Conservation (phyloP, 1,140 invertebrate species). For the Helicoverpa armigera region DNA sequence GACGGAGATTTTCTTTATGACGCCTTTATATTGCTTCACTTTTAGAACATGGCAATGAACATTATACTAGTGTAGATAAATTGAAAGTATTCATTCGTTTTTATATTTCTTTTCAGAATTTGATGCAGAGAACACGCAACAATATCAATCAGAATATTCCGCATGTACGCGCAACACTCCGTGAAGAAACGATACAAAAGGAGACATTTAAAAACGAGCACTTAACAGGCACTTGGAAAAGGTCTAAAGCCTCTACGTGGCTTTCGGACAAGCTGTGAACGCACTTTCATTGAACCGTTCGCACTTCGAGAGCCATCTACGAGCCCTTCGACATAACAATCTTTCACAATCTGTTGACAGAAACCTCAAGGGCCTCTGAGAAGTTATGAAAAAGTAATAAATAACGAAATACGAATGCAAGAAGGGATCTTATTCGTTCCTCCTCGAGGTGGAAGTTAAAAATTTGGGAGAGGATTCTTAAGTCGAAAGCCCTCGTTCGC, state of each 20-base stretch:
- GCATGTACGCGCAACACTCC: not conserved
- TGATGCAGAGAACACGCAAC: not conserved
- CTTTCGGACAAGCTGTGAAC: conserved; percentile 59
- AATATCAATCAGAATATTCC: not conserved
- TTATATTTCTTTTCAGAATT: not conserved
- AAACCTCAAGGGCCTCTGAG: conserved; percentile 15
- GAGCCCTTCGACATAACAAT: conserved; percentile 44
- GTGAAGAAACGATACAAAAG: conserved; percentile 30
- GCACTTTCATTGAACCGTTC: conserved; percentile 65
- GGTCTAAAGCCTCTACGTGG: conserved; percentile 60
- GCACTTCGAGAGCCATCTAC: conserved; percentile 49
- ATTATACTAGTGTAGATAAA: too few species aligned
- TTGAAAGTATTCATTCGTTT: not conserved
- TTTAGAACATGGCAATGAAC: too few species aligned
- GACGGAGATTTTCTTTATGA: too few species aligned
- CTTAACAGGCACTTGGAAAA: conserved; percentile 61
- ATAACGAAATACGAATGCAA: conserved; percentile 42
- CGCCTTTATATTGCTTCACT: too few species aligned
- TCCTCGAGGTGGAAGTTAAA: conserved; percentile 23
- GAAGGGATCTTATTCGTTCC: conserved; percentile 24
- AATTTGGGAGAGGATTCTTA: conserved; percentile 33
- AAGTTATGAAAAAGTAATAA: conserved; percentile 47
- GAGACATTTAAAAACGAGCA: conserved; percentile 54
- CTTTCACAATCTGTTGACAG: conserved; percentile 45
- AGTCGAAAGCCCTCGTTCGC: conserved; percentile 30